A percentile compares a stretch with the other conserved stretches of the same genome.
Conservation (phyloP, 2,797 vertebrate genomes). For the Pangasius sanitwongsei region DNA sequence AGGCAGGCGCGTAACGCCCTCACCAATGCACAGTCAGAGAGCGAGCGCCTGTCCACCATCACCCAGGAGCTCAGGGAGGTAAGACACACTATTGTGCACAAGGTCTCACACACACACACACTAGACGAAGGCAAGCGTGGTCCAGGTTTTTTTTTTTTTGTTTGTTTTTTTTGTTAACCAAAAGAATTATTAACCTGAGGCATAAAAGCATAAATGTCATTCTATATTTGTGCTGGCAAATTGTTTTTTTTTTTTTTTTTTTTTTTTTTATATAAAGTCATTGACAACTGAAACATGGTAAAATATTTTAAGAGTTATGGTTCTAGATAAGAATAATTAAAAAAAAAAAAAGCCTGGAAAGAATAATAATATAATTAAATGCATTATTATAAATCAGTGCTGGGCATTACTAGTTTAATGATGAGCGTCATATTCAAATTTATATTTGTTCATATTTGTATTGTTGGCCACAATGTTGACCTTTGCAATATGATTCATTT, state of each 20-base stretch:
- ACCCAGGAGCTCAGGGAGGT: conserved; percentile 92
- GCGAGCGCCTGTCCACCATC: conserved; percentile 86
- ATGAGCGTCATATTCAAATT: not conserved
- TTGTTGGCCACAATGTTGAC: not conserved
- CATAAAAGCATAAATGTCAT: not conserved
- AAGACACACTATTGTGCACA: conserved; percentile 27
- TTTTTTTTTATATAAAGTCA: too few relatives aligned
- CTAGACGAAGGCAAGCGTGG: not conserved
- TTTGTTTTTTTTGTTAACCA: too few relatives aligned
- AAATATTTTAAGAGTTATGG: not conserved
- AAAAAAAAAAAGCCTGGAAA: not conserved
- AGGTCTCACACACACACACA: not conserved
- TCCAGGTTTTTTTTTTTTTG: not conserved
- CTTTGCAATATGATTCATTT: not conserved
- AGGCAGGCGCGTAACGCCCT: conserved; percentile 85
- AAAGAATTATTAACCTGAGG: not conserved
- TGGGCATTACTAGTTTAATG: not conserved
- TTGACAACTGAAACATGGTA: not conserved
- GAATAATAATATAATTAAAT: not conserved
- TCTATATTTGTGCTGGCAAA: not conserved
- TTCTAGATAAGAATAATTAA: not conserved
- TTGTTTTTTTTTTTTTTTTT: too few relatives aligned
- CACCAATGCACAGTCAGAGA: conserved; percentile 86
- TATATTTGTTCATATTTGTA: not conserved
- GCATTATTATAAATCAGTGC: not conserved